These are phyloP conservation scores for Phataginus tetradactyla DNA, from an alignment of 2,797 vertebrate genomes.

Conservation along the genomic window DNA sequence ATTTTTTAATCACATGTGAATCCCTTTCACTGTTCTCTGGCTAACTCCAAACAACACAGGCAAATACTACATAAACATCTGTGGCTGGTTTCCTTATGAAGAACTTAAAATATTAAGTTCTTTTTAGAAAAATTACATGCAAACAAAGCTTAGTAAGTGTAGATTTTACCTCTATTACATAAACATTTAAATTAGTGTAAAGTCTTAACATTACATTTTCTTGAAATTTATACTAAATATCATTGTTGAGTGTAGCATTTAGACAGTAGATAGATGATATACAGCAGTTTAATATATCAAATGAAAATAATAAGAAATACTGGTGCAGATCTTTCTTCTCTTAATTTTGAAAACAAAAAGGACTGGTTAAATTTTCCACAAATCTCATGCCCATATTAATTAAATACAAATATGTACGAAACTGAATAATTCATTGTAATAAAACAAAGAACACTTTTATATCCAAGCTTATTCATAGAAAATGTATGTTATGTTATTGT, in stretches of 20 bases:
- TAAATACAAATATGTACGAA: constrained; percentile 3
- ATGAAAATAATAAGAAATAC: not conserved
- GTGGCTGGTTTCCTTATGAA: not conserved
- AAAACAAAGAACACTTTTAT: not conserved
- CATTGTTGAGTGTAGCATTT: not conserved
- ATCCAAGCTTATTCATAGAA: not conserved
- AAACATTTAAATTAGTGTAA: not conserved
- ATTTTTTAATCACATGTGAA: not conserved
- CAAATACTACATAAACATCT: not conserved
- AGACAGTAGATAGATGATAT: no score
- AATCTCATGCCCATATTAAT: not conserved
- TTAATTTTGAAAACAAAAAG: not conserved
- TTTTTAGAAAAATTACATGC: not conserved
- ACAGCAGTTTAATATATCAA: not conserved
- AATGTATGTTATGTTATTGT: not conserved
- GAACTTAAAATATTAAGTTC: not conserved
- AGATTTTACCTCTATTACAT: not conserved
- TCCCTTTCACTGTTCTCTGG: not conserved
- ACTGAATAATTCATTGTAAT: not conserved
- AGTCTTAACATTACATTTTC: not conserved
- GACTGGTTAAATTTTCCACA: not conserved
- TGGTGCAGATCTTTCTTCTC: not conserved
- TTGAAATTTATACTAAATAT: not conserved
- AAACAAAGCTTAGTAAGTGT: not conserved
- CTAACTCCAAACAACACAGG: not conserved